Base-by-base conservation (phyloP, 2,113 vertebrate genomes). In the Syngnathoides biaculeatus region DNA sequence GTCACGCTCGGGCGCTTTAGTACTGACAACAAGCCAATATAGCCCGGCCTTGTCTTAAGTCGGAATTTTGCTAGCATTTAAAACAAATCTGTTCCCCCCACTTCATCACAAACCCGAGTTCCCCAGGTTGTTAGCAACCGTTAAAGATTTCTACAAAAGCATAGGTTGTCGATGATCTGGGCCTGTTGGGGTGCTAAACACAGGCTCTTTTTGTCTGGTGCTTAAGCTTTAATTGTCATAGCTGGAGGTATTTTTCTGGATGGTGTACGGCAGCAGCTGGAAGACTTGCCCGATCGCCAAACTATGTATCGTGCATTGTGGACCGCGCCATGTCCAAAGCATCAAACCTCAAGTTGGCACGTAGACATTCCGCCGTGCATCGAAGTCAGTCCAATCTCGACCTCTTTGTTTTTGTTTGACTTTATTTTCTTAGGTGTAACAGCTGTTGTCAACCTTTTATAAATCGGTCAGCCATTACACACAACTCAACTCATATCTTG, bases 151-250 rank as follows among this genome's bases (percentile, higher is more conserved):
- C 65, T 39, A 58, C 39, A 35, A 79, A 75, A 66, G 66, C 77
- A 76, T 71, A 75, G 77, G 78, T 72, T 76, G 72, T 64, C 61
- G 64, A 69, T 38, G 38, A 38, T 68, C 17, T 39, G 67, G 67
- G 62, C 67, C 40, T 71, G 55, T 62, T n/a, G 19, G n/a, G 20
- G 52, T 70, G 65, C 75, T 76, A 73, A 72, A 74, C 79, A 72
- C 81, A 82, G 87, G 86, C 87, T 88, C 8, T 24, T 55, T 55
- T 55, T 8, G 6, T n/a, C 35, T 72, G 69, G 79, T 86, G 74
- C 75, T 86, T 79, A 47, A 79, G 62, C 57, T 79, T 67, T 80
- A 79, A 75, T 82, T 83, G 81, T 75, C 71, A 78, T 86, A 84
- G 82, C 85, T 81, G 72, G 70, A 69, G 67, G 64, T 68, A 12